Evolutionary conservation across 2,797 vertebrate species (phyloP).

Genomic region (Hafferia zeledoni): DNA sequence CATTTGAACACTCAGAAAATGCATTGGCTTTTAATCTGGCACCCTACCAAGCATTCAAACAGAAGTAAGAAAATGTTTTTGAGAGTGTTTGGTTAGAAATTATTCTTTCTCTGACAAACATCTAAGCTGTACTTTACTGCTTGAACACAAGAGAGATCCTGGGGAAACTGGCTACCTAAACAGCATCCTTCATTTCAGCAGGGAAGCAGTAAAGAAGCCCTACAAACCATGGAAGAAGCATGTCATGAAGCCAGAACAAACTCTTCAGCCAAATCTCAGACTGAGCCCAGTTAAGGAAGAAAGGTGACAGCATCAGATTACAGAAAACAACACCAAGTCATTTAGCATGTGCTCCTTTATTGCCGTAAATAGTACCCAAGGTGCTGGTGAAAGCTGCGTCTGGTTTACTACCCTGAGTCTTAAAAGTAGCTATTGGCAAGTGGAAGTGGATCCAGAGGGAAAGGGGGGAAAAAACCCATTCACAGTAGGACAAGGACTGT

Average conservation of each 20-base stretch:
- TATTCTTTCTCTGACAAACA: background rate
- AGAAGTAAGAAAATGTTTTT: background rate
- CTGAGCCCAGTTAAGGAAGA: background rate
- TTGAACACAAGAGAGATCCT: background rate
- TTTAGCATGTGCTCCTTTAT: background rate
- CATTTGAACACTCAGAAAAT: background rate
- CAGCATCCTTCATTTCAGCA: background rate
- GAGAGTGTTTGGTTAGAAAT: background rate
- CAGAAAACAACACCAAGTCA: background rate
- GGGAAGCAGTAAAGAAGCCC: background rate
- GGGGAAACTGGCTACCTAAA: background rate
- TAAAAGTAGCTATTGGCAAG: constrained; percentile 56
- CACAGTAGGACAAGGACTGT: constrained; percentile 62
- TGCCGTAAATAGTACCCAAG: background rate
- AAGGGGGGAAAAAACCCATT: background rate
- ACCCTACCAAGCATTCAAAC: background rate
- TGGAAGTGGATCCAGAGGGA: constrained; percentile 15
- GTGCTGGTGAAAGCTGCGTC: background rate
- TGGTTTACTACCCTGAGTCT: constrained; percentile 48
- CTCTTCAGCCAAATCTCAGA: background rate
- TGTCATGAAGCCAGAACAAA: background rate
- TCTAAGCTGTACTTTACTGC: background rate
- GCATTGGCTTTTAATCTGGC: background rate
- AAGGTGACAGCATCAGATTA: background rate
- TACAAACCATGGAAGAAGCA: background rate